Conservation (phyloP, 2,888 invertebrate species). For the Nemoura dubitans region DNA sequence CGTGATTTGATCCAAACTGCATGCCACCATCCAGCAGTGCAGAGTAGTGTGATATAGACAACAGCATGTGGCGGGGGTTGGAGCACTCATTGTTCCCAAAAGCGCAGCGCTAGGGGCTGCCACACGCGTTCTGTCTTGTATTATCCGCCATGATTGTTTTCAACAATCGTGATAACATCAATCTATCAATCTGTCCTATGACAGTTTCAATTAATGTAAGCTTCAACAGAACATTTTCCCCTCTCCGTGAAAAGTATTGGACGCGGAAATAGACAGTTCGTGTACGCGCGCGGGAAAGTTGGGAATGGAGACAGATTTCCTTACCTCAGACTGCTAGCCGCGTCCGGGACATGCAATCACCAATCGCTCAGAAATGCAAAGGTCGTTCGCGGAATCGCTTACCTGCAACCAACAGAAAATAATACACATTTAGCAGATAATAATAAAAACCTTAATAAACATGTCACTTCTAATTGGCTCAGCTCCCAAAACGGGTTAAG, state of each 20-base stretch:
- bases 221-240: not conserved
- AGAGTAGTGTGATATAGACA: not conserved
- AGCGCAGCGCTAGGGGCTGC: not conserved
- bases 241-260: not conserved
- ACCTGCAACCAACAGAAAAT: not conserved
- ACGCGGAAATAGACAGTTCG: not conserved
- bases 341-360: not conserved
- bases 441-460: not conserved
- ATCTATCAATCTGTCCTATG: slow-evolving; percentile 34
- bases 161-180: slow-evolving; percentile 33
- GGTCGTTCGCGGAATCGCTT: not conserved
- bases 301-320: not conserved
- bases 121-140: not conserved
- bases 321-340: not conserved
- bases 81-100: slow-evolving; percentile 7
- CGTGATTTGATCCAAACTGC: not conserved
- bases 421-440: not conserved
- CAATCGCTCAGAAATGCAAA: not conserved
- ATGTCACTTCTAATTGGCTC: slow-evolving; percentile 21
- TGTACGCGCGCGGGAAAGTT: not conserved
- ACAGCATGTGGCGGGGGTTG: not conserved
- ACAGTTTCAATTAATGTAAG: slow-evolving; percentile 37
- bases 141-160: slow-evolving; percentile 19
- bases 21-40: no score
- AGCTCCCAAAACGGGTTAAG: not conserved